Conservation (phyloP, 2,888 invertebrate species). For the Noctuana brunneofusca region DNA sequence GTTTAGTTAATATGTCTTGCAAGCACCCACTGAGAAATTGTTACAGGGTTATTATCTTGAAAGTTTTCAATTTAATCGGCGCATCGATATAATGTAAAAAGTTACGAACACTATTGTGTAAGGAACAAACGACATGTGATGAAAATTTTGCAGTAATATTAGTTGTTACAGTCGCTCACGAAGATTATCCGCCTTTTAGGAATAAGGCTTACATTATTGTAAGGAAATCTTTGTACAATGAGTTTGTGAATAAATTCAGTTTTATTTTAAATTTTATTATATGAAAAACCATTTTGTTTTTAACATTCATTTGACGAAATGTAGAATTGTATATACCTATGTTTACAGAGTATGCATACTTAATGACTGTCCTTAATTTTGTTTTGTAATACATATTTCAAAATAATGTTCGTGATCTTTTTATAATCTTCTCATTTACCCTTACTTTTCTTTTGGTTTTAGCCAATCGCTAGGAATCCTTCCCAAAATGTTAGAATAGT, state of each 20-base stretch:
- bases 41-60: constrained; percentile 31
- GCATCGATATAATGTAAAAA: constrained; percentile 24
- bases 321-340: neutral
- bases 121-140: constrained; percentile 20
- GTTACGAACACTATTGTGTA: constrained; percentile 31
- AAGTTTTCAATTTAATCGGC: constrained; percentile 29
- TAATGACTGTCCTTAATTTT: constrained; percentile 4
- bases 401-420: constrained; percentile 20
- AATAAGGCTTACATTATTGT: constrained; percentile 61
- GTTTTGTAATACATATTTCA: constrained; percentile 1
- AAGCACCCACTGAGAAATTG: constrained; percentile 38
- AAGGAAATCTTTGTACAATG: constrained; percentile 44
- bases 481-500: constrained; percentile 16
- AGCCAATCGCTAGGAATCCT: constrained; percentile 26
- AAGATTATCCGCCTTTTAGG: constrained; percentile 74
- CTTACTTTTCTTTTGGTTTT: constrained; percentile 13
- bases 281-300: constrained; percentile 14
- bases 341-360: constrained; percentile 25
- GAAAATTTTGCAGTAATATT: constrained; percentile 30
- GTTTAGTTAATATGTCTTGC: constrained; percentile 1
- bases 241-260: constrained; percentile 42
- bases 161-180: constrained; percentile 60
- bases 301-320: constrained; percentile 19
- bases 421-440: neutral
- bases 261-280: constrained; percentile 40